Percentiles rank a stretch among this genome's conserved stretches.
These are phyloP conservation scores for Acleris emargana DNA, from an alignment of 2,888 invertebrate genomes.

Conservation along the genomic window DNA sequence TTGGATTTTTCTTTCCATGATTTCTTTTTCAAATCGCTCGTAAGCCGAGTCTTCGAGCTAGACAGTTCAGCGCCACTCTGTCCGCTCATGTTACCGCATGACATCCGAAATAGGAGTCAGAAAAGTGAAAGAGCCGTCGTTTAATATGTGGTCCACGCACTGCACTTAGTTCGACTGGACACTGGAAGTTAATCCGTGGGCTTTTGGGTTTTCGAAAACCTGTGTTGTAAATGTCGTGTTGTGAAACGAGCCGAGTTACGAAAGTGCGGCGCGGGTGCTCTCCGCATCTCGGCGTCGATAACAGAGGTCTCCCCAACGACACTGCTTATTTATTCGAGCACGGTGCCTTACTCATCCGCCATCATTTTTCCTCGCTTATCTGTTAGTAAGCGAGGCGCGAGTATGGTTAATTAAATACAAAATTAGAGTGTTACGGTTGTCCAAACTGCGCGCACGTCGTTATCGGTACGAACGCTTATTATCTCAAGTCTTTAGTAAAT, in stretches of 20 bases:
- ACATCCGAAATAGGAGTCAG: conserved; percentile 66
- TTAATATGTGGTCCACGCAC: conserved; percentile 58
- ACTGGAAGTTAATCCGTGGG: conserved; percentile 64
- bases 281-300: conserved; percentile 77
- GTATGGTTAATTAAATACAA: conserved; percentile 15
- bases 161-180: conserved; percentile 50
- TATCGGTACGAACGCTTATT: conserved; percentile 10
- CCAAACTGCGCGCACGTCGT: conserved; percentile 14
- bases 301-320: conserved; percentile 71
- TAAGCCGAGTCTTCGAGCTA: conserved; percentile 68
- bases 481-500: conserved; percentile 6
- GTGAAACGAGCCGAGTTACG: conserved; percentile 71
- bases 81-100: conserved; percentile 57
- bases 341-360: conserved; percentile 63
- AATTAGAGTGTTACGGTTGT: conserved; percentile 17
- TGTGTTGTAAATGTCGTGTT: conserved; percentile 73
- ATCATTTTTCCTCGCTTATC: conserved; percentile 45
- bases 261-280: conserved; percentile 65
- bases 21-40: conserved; percentile 51
- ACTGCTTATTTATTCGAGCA: conserved; percentile 72
- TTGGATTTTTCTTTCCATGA: conserved; percentile 69
- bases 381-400: conserved; percentile 5
- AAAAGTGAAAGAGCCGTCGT: conserved; percentile 54
- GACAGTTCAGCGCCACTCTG: conserved; percentile 63
- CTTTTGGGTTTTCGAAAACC: conserved; percentile 76